Conservation (phyloP, 1,140 invertebrate species). For the Bicyclus anynana region DNA sequence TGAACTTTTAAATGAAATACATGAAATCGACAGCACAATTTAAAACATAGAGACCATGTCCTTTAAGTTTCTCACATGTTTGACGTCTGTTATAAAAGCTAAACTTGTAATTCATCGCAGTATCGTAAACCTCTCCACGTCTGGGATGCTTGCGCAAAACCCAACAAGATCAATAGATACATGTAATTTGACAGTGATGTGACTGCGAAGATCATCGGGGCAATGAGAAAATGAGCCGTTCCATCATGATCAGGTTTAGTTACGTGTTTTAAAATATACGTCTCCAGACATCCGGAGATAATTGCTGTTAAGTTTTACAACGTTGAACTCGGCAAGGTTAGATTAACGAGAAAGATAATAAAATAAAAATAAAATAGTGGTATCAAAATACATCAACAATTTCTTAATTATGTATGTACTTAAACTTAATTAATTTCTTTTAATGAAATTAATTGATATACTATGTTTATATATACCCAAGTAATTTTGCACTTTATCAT, state of each 20-base stretch:
- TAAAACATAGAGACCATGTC: too few relatives aligned
- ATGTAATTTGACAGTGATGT: neutral
- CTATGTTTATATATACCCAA: too few relatives aligned
- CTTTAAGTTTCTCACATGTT: too few relatives aligned
- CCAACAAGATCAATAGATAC: neutral
- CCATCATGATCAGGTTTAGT: neutral
- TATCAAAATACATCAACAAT: too few relatives aligned
- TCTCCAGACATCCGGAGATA: neutral
- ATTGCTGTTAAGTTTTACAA: neutral
- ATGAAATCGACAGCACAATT: too few relatives aligned
- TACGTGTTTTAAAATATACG: neutral
- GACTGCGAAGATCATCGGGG: neutral
- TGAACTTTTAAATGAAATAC: too few relatives aligned
- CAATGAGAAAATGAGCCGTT: neutral
- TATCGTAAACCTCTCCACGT: neutral
- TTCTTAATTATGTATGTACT: too few relatives aligned
- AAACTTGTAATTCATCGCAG: neutral
- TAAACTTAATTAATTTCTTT: too few relatives aligned
- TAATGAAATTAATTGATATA: too few relatives aligned
- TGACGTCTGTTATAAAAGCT: neutral
- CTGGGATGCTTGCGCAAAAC: neutral
- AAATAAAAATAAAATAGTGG: neutral
- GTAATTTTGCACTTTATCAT: too few relatives aligned
- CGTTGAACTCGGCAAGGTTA: neutral
- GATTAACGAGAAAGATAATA: neutral